A percentile compares a stretch with the other conserved stretches of the same genome.
Conservation (phyloP, 2,113 vertebrate species). For the Madoqua kirkii region DNA sequence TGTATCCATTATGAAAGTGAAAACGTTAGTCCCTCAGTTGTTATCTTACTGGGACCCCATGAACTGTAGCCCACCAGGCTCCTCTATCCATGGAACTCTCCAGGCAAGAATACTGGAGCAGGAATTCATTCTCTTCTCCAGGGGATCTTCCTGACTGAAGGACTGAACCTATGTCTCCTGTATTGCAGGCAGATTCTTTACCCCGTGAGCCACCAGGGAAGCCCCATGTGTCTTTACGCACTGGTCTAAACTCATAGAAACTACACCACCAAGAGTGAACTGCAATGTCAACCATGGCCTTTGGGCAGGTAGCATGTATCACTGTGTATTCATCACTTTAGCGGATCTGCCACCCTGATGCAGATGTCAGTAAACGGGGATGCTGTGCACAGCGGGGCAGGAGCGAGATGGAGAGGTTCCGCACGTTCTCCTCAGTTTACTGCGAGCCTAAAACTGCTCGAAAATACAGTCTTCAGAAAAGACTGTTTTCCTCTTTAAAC, state of each 20-base stretch:
- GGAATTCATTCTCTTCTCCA: neutral
- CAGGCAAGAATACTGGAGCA: neutral
- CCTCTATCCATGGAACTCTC: neutral
- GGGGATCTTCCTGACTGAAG: neutral
- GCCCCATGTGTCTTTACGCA: neutral
- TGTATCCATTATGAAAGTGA: neutral
- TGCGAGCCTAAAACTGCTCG: neutral
- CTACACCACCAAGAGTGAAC: neutral
- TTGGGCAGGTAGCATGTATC: neutral
- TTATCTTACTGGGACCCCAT: neutral
- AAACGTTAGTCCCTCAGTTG: fast-evolving
- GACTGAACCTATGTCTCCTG: neutral
- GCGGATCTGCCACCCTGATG: too few species aligned
- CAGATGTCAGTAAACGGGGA: too few species aligned
- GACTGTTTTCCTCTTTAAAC: neutral
- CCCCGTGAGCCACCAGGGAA: neutral
- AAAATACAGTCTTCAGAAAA: neutral
- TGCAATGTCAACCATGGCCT: neutral
- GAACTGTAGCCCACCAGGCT: neutral
- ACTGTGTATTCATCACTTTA: neutral
- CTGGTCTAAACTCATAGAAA: neutral
- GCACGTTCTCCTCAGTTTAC: neutral
- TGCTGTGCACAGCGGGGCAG: too few species aligned
- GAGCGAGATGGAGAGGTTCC: neutral
- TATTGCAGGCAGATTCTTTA: neutral